Percentiles rank a stretch among this genome's conserved stretches.
Evolutionary conservation across 1,140 invertebrate genomes (phyloP).

Genomic region (Hormaphis cornu): DNA sequence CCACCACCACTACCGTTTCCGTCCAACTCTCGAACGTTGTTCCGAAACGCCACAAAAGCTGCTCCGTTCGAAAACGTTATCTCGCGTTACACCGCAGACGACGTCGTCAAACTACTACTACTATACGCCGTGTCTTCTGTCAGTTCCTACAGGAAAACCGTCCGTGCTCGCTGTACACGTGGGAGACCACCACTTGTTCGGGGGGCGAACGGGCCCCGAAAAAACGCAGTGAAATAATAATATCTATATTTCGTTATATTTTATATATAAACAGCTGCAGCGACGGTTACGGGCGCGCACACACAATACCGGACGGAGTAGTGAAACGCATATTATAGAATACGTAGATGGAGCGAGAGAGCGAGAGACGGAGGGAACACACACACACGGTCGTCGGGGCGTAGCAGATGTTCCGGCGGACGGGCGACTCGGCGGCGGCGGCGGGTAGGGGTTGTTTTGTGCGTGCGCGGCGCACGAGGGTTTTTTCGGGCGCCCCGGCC

Average conservation of each 20-base stretch:
- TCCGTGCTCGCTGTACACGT: too few species aligned
- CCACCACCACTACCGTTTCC: too few species aligned
- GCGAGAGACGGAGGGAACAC: too few species aligned
- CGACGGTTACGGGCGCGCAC: conserved; percentile 7
- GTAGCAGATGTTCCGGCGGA: conserved; percentile 37
- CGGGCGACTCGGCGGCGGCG: conserved; percentile 45
- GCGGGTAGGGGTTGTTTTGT: conserved; percentile 24
- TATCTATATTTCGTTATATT: too few species aligned
- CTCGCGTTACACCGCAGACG: too few species aligned
- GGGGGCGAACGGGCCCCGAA: not conserved
- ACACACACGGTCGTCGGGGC: not conserved
- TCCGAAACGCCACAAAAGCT: too few species aligned
- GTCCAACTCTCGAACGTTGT: too few species aligned
- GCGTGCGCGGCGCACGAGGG: conserved; percentile 35
- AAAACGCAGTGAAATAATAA: not conserved
- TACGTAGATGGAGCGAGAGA: not conserved
- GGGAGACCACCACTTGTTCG: conserved; percentile 10
- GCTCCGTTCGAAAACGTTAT: too few species aligned
- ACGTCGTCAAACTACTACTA: too few species aligned
- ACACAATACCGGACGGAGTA: conserved; percentile 5
- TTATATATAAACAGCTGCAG: conserved; percentile 6
- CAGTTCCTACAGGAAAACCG: too few species aligned
- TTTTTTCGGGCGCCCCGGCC: not conserved
- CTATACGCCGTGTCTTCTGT: too few species aligned
- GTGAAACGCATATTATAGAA: too few species aligned